Percentiles rank a stretch among this genome's conserved stretches.
Evolutionary conservation across 2,888 invertebrate genomes (phyloP).

Genomic region (Clitarchus hookeri): DNA sequence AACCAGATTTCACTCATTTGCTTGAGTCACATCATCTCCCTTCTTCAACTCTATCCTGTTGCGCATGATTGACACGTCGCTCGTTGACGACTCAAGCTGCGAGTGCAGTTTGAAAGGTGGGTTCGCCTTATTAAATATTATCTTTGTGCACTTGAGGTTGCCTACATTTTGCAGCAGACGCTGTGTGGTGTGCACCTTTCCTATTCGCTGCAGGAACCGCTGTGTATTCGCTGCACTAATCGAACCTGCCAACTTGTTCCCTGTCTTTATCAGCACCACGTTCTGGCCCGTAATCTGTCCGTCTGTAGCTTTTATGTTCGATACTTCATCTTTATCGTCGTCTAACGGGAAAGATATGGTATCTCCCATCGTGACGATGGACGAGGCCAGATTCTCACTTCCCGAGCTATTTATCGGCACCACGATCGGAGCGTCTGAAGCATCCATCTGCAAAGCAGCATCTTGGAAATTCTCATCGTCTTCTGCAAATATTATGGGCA

Average conservation of each 20-base stretch:
- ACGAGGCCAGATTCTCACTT: conserved; percentile 25
- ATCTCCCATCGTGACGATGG: conserved; percentile 34
- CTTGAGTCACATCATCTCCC: background rate
- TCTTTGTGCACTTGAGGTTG: conserved; percentile 17
- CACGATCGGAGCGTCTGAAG: conserved; percentile 30
- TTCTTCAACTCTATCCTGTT: conserved; percentile 27
- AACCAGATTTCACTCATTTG: background rate
- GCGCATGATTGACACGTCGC: conserved; percentile 16
- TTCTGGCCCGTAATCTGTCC: conserved; percentile 19
- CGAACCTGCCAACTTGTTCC: background rate
- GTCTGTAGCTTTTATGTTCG: background rate
- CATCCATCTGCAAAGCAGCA: conserved; percentile 23
- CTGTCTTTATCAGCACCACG: conserved; percentile 29
- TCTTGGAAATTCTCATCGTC: conserved; percentile 39
- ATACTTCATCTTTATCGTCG: conserved; percentile 30
- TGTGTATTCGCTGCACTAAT: background rate
- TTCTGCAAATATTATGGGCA: conserved; percentile 49
- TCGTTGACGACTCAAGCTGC: background rate
- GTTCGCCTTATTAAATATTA: background rate
- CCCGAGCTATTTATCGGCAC: conserved; percentile 30
- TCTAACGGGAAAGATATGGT: conserved; percentile 38
- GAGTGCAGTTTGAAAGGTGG: conserved; percentile 5
- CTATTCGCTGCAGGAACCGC: conserved; percentile 15
- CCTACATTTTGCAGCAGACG: background rate
- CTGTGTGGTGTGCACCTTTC: background rate